These are phyloP conservation scores for Antheraea pernyi DNA, from an alignment of 1,140 invertebrate genomes.

Conservation along the genomic window DNA sequence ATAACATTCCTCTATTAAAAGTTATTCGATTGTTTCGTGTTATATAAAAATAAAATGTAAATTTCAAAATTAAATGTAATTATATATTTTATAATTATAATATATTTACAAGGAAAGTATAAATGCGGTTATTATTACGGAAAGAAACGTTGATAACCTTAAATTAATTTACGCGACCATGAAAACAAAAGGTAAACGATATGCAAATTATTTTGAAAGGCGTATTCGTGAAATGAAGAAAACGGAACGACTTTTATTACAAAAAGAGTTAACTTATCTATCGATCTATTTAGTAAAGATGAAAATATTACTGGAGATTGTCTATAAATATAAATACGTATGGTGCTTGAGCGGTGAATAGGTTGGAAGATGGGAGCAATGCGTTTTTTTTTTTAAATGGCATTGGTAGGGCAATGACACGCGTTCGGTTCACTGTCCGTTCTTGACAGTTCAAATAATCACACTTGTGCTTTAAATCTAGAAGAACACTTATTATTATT, in stretches of 20 bases:
- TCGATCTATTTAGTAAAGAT: slow-evolving; percentile 3
- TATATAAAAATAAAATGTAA: too few relatives aligned
- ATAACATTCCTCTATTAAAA: too few relatives aligned
- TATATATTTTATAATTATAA: too few relatives aligned
- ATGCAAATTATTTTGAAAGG: slow-evolving; percentile 1
- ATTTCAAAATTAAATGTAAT: too few relatives aligned
- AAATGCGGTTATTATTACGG: background rate
- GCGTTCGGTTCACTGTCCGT: slow-evolving; percentile 72
- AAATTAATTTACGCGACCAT: background rate
- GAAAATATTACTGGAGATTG: slow-evolving; percentile 24
- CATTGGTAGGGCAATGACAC: slow-evolving; percentile 74
- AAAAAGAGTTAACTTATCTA: background rate
- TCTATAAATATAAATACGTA: slow-evolving; percentile 42
- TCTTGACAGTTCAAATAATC: slow-evolving; percentile 79
- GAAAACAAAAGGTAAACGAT: background rate
- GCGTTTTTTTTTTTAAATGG: slow-evolving; percentile 67
- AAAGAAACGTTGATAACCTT: slow-evolving; percentile 9
- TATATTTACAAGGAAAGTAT: background rate
- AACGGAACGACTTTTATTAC: background rate
- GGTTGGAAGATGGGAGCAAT: slow-evolving; percentile 60
- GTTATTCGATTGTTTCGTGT: too few relatives aligned
- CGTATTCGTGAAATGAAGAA: background rate
- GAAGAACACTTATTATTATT: slow-evolving; percentile 47
- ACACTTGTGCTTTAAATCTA: slow-evolving; percentile 59
- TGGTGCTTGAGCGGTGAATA: slow-evolving; percentile 48